Percentiles rank a stretch among this genome's conserved stretches.
phyloP scores from a whole-genome alignment of 2,113 vertebrate species.

The Aspidoscelis tigris region DNA sequence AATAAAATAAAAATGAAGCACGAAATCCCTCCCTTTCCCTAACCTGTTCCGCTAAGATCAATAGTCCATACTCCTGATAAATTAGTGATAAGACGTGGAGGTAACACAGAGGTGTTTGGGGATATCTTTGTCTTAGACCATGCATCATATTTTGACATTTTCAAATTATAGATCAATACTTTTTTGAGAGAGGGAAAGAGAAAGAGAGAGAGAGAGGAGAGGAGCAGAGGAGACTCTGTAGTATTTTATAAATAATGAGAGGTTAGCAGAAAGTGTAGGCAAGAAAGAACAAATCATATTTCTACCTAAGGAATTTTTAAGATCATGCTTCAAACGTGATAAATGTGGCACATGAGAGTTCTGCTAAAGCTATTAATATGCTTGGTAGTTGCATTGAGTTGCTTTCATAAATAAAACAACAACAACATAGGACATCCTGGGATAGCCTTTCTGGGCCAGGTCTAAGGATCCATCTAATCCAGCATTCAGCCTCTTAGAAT shows the following conservation, averaged over 20 bases:
- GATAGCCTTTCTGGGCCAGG: background rate
- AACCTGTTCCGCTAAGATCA: conserved; percentile 4
- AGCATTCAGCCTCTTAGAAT: no score
- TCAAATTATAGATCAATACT: conserved; percentile 62
- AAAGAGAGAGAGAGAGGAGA: background rate
- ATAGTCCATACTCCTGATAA: conserved; percentile 35
- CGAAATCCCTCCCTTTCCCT: background rate
- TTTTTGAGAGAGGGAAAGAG: conserved; percentile 4
- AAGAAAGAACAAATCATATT: conserved; percentile 61
- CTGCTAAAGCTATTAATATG: conserved; percentile 20
- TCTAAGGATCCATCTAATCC: background rate
- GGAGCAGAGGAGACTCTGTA: conserved; percentile 45
- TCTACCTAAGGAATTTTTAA: conserved; percentile 63
- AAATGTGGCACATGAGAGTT: conserved; percentile 45
- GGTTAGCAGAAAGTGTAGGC: conserved; percentile 62
- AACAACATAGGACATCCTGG: background rate
- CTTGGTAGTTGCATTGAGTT: background rate
- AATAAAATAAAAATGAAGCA: background rate
- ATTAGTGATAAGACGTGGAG: conserved; percentile 39
- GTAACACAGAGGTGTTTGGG: conserved; percentile 43
- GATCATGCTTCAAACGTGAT: conserved; percentile 57
- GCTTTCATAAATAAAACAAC: conserved; percentile 5
- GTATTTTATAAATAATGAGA: conserved; percentile 69
- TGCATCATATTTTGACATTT: conserved; percentile 59
- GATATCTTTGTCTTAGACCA: conserved; percentile 51